Conservation (phyloP, 2,113 vertebrate genomes). For the Crypturellus undulatus region DNA sequence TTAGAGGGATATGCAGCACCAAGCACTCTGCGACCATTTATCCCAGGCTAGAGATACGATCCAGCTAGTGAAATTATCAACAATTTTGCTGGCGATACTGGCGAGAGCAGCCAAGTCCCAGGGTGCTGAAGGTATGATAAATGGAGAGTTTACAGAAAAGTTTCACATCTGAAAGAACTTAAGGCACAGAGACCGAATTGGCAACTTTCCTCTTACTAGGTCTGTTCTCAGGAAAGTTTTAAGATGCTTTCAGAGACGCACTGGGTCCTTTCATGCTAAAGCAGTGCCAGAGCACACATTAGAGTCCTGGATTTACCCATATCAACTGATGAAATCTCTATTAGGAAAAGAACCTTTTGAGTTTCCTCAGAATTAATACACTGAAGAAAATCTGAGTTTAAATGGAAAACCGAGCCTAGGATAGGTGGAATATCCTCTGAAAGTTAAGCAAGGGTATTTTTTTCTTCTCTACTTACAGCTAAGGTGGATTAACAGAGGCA, state of each 20-base stretch:
- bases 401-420: constrained; percentile 31
- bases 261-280: background rate
- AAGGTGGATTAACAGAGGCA: constrained; percentile 65
- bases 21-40: background rate
- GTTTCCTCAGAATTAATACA: constrained; percentile 20
- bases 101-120: background rate
- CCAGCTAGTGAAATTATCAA: background rate
- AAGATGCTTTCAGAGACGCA: constrained; percentile 25
- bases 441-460: constrained; percentile 49
- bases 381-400: constrained; percentile 21
- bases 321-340: constrained; percentile 27
- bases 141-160: background rate
- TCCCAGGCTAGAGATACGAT: background rate
- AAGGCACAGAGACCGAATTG: constrained; percentile 5
- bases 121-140: background rate
- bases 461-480: constrained; percentile 55
- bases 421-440: constrained; percentile 35
- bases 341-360: constrained; percentile 35
- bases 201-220: background rate
- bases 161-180: constrained; percentile 36
- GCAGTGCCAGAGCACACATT: constrained; percentile 32
- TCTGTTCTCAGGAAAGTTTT: constrained; percentile 8
- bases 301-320: constrained; percentile 31
- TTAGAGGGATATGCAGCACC: background rate
- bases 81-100: background rate